These are phyloP conservation scores for Poicephalus gulielmi DNA, from an alignment of 2,113 vertebrate species.

Conservation along the genomic window DNA sequence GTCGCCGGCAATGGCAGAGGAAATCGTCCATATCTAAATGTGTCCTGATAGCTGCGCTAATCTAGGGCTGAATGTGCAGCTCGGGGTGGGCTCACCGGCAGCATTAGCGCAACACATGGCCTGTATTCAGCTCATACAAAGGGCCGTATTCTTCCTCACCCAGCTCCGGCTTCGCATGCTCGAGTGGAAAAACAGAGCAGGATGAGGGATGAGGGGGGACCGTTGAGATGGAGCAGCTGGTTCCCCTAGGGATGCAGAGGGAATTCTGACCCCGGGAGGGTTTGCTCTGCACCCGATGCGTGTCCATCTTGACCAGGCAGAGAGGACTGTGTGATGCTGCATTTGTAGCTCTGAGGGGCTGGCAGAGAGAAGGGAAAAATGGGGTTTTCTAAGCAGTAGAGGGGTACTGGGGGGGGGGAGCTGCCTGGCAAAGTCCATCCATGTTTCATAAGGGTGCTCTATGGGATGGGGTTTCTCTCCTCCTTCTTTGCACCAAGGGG, in stretches of 20 bases:
- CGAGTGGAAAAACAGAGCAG: not conserved
- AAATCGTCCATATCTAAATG: constrained; percentile 88
- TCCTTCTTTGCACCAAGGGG: not conserved
- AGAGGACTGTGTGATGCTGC: not conserved
- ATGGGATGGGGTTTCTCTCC: fast-evolving
- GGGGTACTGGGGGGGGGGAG: not conserved
- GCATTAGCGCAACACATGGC: constrained; percentile 85
- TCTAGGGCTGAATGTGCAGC: constrained; percentile 82
- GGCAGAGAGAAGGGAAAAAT: not conserved
- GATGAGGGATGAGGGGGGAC: not conserved
- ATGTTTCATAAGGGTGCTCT: not conserved
- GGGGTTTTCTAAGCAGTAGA: not conserved
- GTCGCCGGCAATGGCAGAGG: constrained; percentile 74
- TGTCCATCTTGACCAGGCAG: not conserved
- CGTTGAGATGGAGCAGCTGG: constrained; percentile 20
- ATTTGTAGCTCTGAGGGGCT: fast-evolving
- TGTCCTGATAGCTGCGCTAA: constrained; percentile 82
- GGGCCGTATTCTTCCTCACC: constrained; percentile 72
- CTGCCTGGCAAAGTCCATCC: not conserved
- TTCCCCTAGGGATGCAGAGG: not conserved
- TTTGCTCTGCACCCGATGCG: fast-evolving
- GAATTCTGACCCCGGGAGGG: not conserved
- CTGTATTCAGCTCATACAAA: constrained; percentile 81
- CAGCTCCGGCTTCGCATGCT: not conserved
- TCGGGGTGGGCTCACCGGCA: constrained; percentile 81